Conservation (phyloP, 2,113 vertebrate species). For the Pagrus major region DNA sequence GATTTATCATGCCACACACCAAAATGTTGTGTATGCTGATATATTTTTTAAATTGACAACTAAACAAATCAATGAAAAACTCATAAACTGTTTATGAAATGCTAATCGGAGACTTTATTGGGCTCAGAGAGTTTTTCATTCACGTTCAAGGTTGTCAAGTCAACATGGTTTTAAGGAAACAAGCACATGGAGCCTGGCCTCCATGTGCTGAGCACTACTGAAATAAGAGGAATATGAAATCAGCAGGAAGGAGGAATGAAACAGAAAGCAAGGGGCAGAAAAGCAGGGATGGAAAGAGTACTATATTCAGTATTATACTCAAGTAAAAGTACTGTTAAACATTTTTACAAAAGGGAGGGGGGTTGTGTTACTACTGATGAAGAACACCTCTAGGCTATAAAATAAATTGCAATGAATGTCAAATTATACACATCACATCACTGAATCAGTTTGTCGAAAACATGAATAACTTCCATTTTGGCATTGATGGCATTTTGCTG, state of each 20-base stretch:
- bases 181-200: background rate
- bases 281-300: background rate
- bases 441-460: background rate
- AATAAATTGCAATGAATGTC: background rate
- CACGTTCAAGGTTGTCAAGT: background rate
- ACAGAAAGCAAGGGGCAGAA: background rate
- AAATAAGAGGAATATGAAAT: background rate
- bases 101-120: background rate
- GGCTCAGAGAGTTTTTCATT: background rate
- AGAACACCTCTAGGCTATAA: background rate
- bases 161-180: background rate
- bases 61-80: constrained; percentile 3
- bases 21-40: background rate
- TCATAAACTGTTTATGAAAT: constrained; percentile 15
- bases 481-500: background rate
- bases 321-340: background rate
- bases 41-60: background rate
- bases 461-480: background rate
- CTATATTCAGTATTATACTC: background rate
- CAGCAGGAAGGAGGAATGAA: background rate
- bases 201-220: background rate
- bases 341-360: background rate
- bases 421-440: background rate
- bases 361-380: background rate
- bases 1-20: background rate